Percentiles rank a stretch among this genome's conserved stretches.
These are phyloP conservation scores for Melanchra persicariae DNA, from an alignment of 2,888 invertebrate species.

Conservation along the genomic window DNA sequence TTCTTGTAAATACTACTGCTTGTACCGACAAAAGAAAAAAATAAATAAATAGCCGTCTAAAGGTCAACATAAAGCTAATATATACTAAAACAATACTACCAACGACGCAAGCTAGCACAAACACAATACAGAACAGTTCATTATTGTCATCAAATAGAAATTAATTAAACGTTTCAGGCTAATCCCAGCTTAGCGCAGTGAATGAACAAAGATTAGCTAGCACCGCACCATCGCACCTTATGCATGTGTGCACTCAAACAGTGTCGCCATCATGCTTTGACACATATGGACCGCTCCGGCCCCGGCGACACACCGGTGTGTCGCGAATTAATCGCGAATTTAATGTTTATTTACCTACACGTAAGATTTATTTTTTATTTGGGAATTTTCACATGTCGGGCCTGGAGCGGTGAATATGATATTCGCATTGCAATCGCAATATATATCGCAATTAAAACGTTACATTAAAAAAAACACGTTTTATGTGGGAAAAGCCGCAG, in stretches of 20 bases:
- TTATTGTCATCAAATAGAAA: neutral
- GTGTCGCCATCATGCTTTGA: neutral
- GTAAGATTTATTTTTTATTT: no score
- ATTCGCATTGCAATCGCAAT: no score
- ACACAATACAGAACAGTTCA: neutral
- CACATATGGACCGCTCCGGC: no score
- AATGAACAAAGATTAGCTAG: conserved; percentile 23
- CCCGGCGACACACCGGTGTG: no score
- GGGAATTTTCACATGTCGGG: no score
- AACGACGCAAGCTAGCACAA: neutral
- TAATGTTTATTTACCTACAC: no score
- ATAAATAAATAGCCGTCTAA: neutral
- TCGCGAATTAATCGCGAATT: no score
- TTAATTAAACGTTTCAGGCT: conserved; percentile 1
- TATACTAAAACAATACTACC: neutral
- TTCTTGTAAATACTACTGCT: neutral
- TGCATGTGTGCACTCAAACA: neutral
- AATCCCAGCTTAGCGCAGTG: conserved; percentile 3
- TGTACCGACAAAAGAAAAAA: no score
- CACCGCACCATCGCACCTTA: neutral
- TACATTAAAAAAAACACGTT: no score
- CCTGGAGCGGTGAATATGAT: no score
- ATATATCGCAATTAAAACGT: no score
- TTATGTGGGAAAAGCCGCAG: no score
- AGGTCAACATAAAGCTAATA: neutral